These are phyloP conservation scores for Rousettus madagascariensis DNA, from an alignment of 2,797 vertebrate genomes.

Conservation along the genomic window DNA sequence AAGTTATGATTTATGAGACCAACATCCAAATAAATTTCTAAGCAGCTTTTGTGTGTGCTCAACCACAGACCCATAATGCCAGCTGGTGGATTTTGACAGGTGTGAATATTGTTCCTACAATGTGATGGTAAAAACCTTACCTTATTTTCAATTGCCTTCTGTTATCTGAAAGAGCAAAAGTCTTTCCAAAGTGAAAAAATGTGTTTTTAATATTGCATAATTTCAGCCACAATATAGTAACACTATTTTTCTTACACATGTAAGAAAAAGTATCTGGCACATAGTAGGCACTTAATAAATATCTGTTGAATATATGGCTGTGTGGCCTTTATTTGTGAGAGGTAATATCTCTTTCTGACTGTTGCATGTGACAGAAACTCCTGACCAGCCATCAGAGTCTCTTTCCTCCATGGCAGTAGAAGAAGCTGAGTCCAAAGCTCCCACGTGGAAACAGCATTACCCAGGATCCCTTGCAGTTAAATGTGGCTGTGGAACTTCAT, in stretches of 20 bases:
- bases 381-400: background rate
- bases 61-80: background rate
- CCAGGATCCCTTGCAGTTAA: background rate
- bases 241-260: background rate
- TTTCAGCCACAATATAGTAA: background rate
- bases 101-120: background rate
- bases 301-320: background rate
- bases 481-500: background rate
- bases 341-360: background rate
- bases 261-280: background rate
- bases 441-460: background rate
- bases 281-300: conserved; percentile 47
- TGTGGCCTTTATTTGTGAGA: background rate
- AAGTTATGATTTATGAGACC: conserved; percentile 88
- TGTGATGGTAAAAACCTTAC: background rate
- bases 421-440: background rate
- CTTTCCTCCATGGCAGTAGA: background rate
- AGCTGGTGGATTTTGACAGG: background rate
- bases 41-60: background rate
- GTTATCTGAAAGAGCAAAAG: background rate
- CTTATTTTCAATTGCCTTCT: background rate
- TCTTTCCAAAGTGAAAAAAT: background rate
- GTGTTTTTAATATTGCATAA: background rate
- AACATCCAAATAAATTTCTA: background rate
- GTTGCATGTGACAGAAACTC: background rate